Percentiles rank a stretch among this genome's conserved stretches.
Evolutionary conservation across 2,797 vertebrate genomes (phyloP).

Genomic region (Myotis planiceps): DNA sequence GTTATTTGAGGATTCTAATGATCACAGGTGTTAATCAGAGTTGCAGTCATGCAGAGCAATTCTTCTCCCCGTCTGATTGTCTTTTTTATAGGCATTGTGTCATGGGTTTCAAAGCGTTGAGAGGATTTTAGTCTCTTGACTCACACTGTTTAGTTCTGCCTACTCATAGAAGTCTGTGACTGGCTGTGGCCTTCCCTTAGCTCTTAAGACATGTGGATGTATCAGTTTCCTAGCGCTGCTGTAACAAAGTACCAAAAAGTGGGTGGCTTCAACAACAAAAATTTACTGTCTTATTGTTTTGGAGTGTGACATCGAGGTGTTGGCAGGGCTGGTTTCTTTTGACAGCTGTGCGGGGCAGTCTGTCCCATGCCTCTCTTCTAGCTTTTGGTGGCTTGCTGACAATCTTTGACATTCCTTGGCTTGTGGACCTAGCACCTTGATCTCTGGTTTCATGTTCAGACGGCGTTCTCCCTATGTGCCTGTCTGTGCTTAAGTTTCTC

Average conservation of each 20-base stretch:
- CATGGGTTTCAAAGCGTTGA: conserved; percentile 3
- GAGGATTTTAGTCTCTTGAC: conserved; percentile 6
- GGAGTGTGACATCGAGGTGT: background rate
- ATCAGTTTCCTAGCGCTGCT: background rate
- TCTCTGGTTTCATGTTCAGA: background rate
- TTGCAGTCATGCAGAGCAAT: background rate
- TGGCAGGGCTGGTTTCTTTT: background rate
- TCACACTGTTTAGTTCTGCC: background rate
- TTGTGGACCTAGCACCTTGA: background rate
- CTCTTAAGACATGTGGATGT: background rate
- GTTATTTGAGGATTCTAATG: background rate
- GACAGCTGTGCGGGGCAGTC: background rate
- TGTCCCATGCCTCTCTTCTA: background rate
- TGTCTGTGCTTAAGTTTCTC: background rate
- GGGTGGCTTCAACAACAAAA: background rate
- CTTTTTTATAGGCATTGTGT: conserved; percentile 24
- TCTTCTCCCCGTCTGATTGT: background rate
- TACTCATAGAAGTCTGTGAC: background rate
- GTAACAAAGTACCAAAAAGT: background rate
- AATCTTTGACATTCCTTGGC: background rate
- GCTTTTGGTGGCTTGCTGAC: background rate
- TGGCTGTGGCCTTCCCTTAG: background rate
- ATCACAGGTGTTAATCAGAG: background rate
- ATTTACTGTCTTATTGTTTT: background rate
- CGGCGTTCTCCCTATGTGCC: background rate